phyloP scores from a whole-genome alignment of 2,113 vertebrate species.

The Orycteropus afer region DNA sequence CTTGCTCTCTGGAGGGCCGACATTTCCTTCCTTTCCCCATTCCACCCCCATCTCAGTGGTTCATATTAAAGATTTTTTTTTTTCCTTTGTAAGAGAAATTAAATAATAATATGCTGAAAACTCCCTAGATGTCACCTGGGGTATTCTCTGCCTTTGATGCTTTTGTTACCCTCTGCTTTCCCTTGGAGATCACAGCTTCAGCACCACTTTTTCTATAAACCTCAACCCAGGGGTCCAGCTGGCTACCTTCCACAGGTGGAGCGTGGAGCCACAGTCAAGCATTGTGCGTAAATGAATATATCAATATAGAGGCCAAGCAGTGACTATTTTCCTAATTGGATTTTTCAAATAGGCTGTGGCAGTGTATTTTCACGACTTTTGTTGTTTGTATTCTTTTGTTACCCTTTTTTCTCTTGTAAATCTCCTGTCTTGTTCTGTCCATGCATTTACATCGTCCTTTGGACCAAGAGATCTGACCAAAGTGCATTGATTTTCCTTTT shows the following conservation, averaged over 20 bases:
- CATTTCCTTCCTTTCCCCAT: conserved; percentile 45
- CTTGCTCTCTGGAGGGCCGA: conserved; percentile 68
- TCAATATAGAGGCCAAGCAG: not conserved
- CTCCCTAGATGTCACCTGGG: not conserved
- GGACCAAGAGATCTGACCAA: conserved; percentile 63
- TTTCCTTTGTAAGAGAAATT: conserved; percentile 45
- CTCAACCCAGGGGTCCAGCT: not conserved
- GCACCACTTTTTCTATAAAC: not conserved
- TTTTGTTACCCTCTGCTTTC: conserved; percentile 38
- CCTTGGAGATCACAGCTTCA: not conserved
- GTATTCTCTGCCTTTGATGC: conserved; percentile 20
- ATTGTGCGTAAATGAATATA: not conserved
- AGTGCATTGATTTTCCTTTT: conserved; percentile 66
- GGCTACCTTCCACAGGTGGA: conserved; percentile 15
- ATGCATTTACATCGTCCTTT: conserved; percentile 64
- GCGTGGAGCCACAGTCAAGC: not conserved
- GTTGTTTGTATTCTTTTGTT: conserved; percentile 51
- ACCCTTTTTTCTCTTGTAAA: conserved; percentile 1
- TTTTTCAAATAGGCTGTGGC: conserved; percentile 5
- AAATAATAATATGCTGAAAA: conserved; percentile 54
- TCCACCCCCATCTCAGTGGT: conserved; percentile 4
- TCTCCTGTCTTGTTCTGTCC: conserved; percentile 35
- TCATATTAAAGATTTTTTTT: conserved; percentile 35
- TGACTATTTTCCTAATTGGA: not conserved
- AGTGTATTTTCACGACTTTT: not conserved